Evolutionary conservation across 2,888 invertebrate species (phyloP), one percentile per base, ranked within the genome.

Genomic region (Orthosia incerta): DNA sequence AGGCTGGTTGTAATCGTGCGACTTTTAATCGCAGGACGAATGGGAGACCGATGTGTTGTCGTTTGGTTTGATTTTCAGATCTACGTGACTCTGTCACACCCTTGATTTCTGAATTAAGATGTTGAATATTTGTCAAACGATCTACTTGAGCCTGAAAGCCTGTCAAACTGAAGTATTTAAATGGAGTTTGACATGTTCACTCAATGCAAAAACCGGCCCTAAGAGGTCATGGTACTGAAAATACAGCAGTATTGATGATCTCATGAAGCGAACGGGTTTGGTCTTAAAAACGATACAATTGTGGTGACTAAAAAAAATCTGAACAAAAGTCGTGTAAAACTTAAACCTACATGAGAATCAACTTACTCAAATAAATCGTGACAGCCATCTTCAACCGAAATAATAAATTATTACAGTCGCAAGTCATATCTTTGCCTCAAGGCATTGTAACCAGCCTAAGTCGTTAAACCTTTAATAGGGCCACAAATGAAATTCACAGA

Each of bases 401-500:
- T 16, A 16, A 15, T 23, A 11, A 23, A 23, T 50, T 45, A 26
- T n/a, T 26, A 26, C 9, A 53, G 18, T n/a, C 18, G 23, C 23
- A 31, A 46, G 9, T 5, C n/a, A 3, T 23, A 1, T 20, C 48
- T 57, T 4, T 23, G 11, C 50, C 23, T 56, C 70, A n/a, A 31
- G 15, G 51, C 3, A 23, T 67, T 69, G 59, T 16, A 48, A 55
- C 60, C 65, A 26, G 61, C 76, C 71, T 84, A 63, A 75, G 76
- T 79, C 81, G 68, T 87, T 72, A 86, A 86, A 82, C 72, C 63
- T 76, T 80, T 86, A 76, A 86, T 74, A 76, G 79, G 70, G 67
- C 84, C 81, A 79, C 85, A 83, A 87, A 81, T 85, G 62, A 74
- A 79, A 79, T 86, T 87, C 65, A 70, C 71, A 63, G 67, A 76